phyloP scores from a whole-genome alignment of 2,113 vertebrate species.

The Callospermophilus lateralis region DNA sequence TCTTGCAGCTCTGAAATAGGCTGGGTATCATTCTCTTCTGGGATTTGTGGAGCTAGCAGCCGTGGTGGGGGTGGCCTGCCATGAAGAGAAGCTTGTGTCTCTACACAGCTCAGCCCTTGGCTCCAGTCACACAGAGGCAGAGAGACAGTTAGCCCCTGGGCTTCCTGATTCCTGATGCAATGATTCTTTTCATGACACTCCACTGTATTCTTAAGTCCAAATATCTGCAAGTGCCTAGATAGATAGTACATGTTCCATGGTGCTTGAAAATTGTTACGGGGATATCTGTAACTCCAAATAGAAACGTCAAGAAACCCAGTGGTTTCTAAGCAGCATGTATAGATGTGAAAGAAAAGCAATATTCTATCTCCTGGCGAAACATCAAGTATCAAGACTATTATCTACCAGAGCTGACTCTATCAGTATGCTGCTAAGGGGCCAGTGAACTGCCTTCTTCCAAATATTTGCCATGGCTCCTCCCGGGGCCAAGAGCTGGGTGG shows the following conservation, averaged over 20 bases:
- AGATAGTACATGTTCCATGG: not conserved
- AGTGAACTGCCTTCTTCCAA: not conserved
- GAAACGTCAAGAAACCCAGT: not conserved
- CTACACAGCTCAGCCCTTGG: not conserved
- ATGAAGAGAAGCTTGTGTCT: not conserved
- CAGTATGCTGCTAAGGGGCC: not conserved
- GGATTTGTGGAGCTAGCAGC: not conserved
- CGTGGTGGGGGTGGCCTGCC: not conserved
- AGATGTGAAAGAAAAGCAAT: constrained; percentile 50
- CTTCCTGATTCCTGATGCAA: not conserved
- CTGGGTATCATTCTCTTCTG: not conserved
- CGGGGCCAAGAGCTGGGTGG: not conserved
- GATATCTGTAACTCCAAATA: not conserved
- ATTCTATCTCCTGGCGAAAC: constrained; percentile 66
- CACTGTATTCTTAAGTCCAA: not conserved
- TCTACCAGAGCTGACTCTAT: constrained; percentile 51
- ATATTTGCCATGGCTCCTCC: constrained; percentile 1
- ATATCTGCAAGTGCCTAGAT: not conserved
- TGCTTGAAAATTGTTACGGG: constrained; percentile 1
- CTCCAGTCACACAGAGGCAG: not conserved
- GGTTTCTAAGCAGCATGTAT: not conserved
- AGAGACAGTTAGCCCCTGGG: not conserved
- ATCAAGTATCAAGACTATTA: constrained; percentile 42
- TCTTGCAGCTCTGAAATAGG: not conserved
- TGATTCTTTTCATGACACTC: not conserved